Conservation (phyloP, 1,140 invertebrate species). For the Aradophagus sp. region DNA sequence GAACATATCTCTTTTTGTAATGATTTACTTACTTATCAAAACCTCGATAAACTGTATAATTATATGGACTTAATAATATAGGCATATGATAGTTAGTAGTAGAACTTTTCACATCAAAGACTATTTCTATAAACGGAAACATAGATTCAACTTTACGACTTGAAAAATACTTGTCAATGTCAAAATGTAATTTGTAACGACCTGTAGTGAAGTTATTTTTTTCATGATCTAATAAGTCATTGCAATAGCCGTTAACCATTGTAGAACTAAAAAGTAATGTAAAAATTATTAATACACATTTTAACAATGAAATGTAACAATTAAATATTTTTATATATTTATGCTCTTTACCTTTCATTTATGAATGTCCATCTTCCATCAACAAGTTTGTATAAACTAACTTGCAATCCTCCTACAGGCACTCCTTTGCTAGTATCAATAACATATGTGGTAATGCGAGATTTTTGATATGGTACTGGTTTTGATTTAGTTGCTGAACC, state of each 20-base stretch:
- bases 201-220: constrained; percentile 78
- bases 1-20: no score
- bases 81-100: constrained; percentile 86
- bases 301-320: constrained; percentile 6
- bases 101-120: constrained; percentile 82
- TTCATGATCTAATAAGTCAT: constrained; percentile 77
- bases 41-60: constrained; percentile 86
- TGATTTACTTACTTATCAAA: constrained; percentile 7
- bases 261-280: constrained; percentile 77
- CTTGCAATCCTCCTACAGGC: constrained; percentile 77
- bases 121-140: constrained; percentile 85
- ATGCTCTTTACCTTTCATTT: constrained; percentile 72
- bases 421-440: constrained; percentile 79
- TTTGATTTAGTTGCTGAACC: background rate
- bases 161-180: constrained; percentile 83
- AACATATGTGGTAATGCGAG: constrained; percentile 79
- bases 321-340: constrained; percentile 1
- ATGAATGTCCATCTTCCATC: constrained; percentile 79
- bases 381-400: constrained; percentile 80
- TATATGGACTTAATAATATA: constrained; percentile 84
- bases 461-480: constrained; percentile 39
- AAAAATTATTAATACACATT: constrained; percentile 2
- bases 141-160: constrained; percentile 78
- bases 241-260: constrained; percentile 79
- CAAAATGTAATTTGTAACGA: constrained; percentile 84